Evolutionary conservation across 2,113 vertebrate genomes (phyloP).

Genomic region (Melozone crissalis): DNA sequence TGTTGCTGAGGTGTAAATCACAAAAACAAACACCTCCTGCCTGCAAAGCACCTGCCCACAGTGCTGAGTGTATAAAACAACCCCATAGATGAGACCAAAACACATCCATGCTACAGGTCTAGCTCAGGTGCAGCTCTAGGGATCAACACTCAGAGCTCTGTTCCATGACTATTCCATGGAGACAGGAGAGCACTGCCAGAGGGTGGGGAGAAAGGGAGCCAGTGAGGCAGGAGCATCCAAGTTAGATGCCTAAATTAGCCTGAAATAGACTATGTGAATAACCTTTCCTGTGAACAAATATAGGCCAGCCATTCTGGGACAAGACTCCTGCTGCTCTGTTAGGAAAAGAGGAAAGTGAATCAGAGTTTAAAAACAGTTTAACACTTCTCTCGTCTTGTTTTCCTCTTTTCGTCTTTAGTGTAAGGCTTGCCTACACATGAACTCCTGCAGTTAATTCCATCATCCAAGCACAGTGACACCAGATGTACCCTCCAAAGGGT

Average conservation of each 20-base stretch:
- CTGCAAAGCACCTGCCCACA: background rate
- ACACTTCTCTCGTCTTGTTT: constrained; percentile 11
- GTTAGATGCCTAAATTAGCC: constrained; percentile 4
- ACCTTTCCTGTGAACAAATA: constrained; percentile 42
- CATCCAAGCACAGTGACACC: background rate
- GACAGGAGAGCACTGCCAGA: background rate
- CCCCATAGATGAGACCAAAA: background rate
- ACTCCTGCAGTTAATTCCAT: background rate
- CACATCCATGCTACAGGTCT: background rate
- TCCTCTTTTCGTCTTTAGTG: background rate
- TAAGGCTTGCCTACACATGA: constrained; percentile 38
- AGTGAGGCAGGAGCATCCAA: background rate
- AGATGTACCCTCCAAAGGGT: background rate
- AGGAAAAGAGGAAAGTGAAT: constrained; percentile 38
- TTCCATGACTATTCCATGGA: background rate
- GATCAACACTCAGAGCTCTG: background rate
- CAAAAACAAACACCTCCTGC: background rate
- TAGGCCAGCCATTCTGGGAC: constrained; percentile 49
- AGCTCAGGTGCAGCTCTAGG: background rate
- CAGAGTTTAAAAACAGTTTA: constrained; percentile 49
- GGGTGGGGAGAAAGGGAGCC: background rate
- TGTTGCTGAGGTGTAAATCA: background rate
- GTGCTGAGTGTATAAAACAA: background rate
- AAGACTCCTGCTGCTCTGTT: constrained; percentile 31
- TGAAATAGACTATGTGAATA: constrained; percentile 33